phyloP scores from a whole-genome alignment of 2,888 invertebrate species.

The Pteria penguin region DNA sequence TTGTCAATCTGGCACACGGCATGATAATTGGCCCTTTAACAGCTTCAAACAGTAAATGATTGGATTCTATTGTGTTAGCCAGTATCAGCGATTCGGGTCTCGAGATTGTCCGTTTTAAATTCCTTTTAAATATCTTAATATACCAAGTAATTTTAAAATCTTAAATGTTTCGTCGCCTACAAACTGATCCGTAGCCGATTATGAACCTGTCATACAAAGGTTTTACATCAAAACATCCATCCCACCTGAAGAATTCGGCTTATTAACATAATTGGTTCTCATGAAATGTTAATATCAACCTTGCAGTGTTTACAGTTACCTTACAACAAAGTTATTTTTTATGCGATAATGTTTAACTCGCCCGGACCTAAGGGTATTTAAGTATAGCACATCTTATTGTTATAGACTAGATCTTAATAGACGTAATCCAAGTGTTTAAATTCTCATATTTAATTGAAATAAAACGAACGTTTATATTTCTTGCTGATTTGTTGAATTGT shows the following conservation, averaged over 20 bases:
- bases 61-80: too few species aligned
- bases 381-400: too few species aligned
- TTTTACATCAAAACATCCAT: not conserved
- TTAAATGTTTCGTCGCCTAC: not conserved
- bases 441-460: too few species aligned
- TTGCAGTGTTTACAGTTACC: not conserved
- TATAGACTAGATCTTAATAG: too few species aligned
- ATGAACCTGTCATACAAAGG: not conserved
- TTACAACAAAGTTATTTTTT: not conserved
- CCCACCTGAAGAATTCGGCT: not conserved
- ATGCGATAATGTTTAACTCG: not conserved
- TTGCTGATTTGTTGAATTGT: too few species aligned
- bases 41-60: not conserved
- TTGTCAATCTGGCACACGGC: not conserved
- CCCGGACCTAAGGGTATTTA: too few species aligned
- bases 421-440: too few species aligned
- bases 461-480: too few species aligned
- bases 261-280: not conserved
- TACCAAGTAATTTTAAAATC: not conserved
- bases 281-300: not conserved
- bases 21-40: not conserved
- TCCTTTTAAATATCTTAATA: not conserved
- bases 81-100: too few species aligned
- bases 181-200: not conserved
- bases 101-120: too few species aligned